Evolutionary conservation across 1,140 invertebrate genomes (phyloP), one percentile per base, ranked within the genome.

Genomic region (Bombus impatiens): DNA sequence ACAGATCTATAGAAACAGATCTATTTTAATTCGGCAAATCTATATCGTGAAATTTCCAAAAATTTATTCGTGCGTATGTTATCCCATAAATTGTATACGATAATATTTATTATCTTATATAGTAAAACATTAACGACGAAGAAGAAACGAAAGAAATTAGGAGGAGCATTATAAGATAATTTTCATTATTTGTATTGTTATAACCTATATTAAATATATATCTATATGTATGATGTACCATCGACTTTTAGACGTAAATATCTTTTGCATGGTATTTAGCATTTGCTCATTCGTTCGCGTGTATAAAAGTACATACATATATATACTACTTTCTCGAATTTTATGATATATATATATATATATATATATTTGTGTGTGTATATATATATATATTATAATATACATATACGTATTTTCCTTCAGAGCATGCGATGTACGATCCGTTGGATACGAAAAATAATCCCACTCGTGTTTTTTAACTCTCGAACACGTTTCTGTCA

Each of bases 391-490:
- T 62, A 62, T 12, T n/a, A n/a, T 62, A 28, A 59, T 62, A 67
- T 35, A 76, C 13, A 78, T 77, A 86, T 88, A 83, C 77, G 47
- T 89, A 75, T 84, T 86, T 47, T 77, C 65, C 84, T 87, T 72
- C 78, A 68, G 65, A 83, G 89, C 89, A 90, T 89, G 88, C 88
- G 68, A 90, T 78, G 72, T 87, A 82, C 65, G 78, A 74, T 89
- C 85, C 87, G 74, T 87, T 74, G 59, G 53, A 84, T 87, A 65
- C 78, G 67, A 62, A 71, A 53, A 72, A 65, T 68, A 35, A 37
- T 44, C 42, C 87, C 53, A 81, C n/a, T 47, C 78, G 47, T 88
- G 65, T 88, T 80, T 72, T 75, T 76, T 13, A 57, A 42, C 70
- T 67, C 62, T 84, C 25, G 82, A 87, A 86, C 57, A 82, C 70